phyloP scores from a whole-genome alignment of 2,113 vertebrate species.

The Cisticola juncidis region DNA sequence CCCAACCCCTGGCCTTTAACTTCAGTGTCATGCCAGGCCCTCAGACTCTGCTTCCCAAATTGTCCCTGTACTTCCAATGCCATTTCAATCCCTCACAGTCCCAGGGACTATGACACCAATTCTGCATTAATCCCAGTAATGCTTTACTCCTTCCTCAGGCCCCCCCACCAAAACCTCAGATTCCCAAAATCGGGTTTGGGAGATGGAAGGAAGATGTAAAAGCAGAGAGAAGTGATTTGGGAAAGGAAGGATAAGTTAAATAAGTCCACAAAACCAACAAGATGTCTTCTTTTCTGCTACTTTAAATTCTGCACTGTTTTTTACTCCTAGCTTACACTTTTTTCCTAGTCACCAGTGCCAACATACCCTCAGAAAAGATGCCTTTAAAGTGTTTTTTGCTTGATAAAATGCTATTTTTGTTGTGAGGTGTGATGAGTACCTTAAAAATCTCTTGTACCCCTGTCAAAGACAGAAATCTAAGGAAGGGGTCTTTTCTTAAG shows the following conservation, averaged over 20 bases:
- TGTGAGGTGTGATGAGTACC: background rate
- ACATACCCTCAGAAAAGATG: background rate
- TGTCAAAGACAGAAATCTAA: background rate
- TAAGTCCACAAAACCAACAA: background rate
- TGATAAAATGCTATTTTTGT: background rate
- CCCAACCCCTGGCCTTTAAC: background rate
- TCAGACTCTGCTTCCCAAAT: background rate
- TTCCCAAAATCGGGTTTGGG: background rate
- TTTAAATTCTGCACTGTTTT: background rate
- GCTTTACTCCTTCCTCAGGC: background rate
- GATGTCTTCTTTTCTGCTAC: background rate
- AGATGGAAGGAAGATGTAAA: background rate
- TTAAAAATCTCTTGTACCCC: background rate
- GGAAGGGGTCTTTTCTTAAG: background rate
- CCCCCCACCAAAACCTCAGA: background rate
- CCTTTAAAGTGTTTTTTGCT: background rate
- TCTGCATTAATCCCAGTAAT: background rate
- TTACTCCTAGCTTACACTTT: background rate
- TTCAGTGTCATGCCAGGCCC: background rate
- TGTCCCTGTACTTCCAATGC: fast-evolving
- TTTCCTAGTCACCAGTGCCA: background rate
- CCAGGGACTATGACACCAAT: background rate
- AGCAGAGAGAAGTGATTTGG: background rate
- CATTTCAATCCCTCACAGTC: background rate
- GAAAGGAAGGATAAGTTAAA: background rate